Evolutionary conservation across 2,888 invertebrate genomes (phyloP).

Genomic region (Scotopteryx bipunctaria): DNA sequence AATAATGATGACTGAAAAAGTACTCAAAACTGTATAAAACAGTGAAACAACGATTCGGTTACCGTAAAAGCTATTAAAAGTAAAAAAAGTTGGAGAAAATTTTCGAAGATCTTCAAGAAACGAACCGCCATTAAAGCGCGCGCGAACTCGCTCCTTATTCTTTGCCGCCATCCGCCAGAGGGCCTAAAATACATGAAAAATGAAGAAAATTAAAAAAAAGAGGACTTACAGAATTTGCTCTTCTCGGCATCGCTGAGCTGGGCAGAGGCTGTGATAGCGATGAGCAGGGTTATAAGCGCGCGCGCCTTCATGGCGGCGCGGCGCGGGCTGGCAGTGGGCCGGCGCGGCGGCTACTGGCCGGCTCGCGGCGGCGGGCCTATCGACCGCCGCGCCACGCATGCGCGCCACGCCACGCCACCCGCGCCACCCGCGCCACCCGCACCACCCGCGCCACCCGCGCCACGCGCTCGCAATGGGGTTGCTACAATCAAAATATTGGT

Average conservation of each 20-base stretch:
- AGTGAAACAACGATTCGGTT: slow-evolving; percentile 17
- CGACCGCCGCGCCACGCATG: slow-evolving; percentile 45
- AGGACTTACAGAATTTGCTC: slow-evolving; percentile 81
- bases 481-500: slow-evolving; percentile 34
- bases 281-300: slow-evolving; percentile 61
- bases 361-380: slow-evolving; percentile 38
- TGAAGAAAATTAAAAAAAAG: background rate
- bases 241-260: slow-evolving; percentile 71
- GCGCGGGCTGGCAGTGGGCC: slow-evolving; percentile 65
- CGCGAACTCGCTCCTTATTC: slow-evolving; percentile 27
- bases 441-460: slow-evolving; percentile 20
- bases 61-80: slow-evolving; percentile 14
- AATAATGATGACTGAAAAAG: slow-evolving; percentile 18
- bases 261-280: slow-evolving; percentile 60
- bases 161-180: slow-evolving; percentile 29
- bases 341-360: slow-evolving; percentile 61
- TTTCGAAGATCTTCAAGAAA: slow-evolving; percentile 27
- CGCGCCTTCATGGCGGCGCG: slow-evolving; percentile 77
- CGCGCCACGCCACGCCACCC: slow-evolving; percentile 12
- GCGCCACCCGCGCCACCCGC: slow-evolving; percentile 34
- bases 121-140: slow-evolving; percentile 37
- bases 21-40: slow-evolving; percentile 32
- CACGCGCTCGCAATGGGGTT: slow-evolving; percentile 28
- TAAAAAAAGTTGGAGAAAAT: slow-evolving; percentile 19
- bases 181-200: background rate